phyloP scores from a whole-genome alignment of 35 echinoderm and acorn worm species.

The Hemicentrotus pulcherrimus region DNA sequence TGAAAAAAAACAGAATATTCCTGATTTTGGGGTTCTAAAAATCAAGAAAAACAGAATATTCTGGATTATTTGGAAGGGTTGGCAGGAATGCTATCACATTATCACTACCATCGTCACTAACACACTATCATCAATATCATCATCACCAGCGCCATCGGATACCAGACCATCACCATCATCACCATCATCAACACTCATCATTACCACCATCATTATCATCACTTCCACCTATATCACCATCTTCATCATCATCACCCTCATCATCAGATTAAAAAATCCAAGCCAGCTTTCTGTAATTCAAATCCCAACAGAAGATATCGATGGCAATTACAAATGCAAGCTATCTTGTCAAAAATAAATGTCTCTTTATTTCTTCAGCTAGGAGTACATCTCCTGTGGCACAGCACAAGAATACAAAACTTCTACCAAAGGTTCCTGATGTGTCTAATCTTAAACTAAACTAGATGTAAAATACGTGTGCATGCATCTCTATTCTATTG shows the following conservation, averaged over 20 bases:
- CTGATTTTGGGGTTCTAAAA: too few species aligned
- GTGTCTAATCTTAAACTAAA: background rate
- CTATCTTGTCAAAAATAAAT: background rate
- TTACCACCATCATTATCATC: background rate
- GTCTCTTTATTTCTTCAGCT: background rate
- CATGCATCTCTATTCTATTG: background rate
- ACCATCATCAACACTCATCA: background rate
- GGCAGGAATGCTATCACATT: background rate
- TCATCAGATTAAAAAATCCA: background rate
- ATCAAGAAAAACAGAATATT: too few species aligned
- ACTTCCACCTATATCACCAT: background rate
- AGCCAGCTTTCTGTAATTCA: background rate
- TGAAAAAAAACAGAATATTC: too few species aligned
- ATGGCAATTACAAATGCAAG: background rate
- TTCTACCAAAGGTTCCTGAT: background rate
- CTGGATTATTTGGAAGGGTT: too few species aligned
- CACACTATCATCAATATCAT: background rate
- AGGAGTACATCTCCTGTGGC: background rate
- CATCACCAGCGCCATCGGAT: background rate
- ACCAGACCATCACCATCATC: background rate
- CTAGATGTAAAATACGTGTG: background rate
- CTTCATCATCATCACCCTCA: background rate
- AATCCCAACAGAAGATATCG: background rate
- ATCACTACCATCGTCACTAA: background rate
- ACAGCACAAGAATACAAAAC: background rate